These are phyloP conservation scores for Heteropelma amictum DNA, from an alignment of 2,888 invertebrate species.

Conservation along the genomic window DNA sequence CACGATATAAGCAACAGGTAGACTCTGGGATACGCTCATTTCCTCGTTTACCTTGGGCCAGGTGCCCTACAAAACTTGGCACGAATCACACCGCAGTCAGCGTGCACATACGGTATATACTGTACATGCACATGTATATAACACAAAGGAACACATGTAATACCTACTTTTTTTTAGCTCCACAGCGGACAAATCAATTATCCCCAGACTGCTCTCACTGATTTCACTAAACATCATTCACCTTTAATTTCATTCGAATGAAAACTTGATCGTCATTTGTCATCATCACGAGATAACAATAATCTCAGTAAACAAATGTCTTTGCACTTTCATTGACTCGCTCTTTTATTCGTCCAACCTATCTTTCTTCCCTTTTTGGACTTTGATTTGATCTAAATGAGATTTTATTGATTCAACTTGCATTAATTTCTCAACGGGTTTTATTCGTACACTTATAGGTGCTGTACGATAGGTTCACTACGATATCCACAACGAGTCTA, in stretches of 20 bases:
- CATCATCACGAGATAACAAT: neutral
- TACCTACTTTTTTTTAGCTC: neutral
- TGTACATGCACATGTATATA: neutral
- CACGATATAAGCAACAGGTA: conserved; percentile 31
- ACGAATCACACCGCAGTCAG: conserved; percentile 56
- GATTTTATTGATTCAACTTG: no score
- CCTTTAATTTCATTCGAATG: neutral
- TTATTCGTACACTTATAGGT: no score
- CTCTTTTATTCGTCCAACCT: no score
- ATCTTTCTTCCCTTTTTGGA: no score
- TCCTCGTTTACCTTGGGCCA: conserved; percentile 54
- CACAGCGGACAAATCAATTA: neutral
- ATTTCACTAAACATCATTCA: neutral
- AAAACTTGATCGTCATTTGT: neutral
- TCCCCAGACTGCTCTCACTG: neutral
- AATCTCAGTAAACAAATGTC: no score
- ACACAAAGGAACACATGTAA: neutral
- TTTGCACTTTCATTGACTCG: no score
- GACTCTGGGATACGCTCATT: conserved; percentile 35
- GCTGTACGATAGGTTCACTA: no score
- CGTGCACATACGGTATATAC: no score
- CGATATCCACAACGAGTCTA: no score
- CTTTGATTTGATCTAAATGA: no score
- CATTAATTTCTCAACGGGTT: no score
- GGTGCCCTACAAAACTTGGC: conserved; percentile 67